These are phyloP conservation scores for Trissoscelio sp. DNA, from an alignment of 2,888 invertebrate species.

Conservation along the genomic window DNA sequence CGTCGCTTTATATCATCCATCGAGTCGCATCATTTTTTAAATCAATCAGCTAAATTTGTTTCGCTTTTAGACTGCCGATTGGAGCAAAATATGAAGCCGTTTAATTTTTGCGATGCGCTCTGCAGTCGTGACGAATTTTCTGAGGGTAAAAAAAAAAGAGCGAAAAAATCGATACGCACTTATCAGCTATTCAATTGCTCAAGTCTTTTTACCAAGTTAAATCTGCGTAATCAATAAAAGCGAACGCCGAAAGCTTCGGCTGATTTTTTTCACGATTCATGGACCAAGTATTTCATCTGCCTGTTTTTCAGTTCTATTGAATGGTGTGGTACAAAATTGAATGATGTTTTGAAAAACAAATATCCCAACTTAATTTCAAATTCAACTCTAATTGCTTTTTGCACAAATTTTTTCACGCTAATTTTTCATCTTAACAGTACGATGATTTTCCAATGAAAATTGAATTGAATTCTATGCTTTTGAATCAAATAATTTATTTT, in stretches of 20 bases:
- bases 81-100: constrained; percentile 52
- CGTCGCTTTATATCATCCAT: constrained; percentile 8
- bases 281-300: constrained; percentile 29
- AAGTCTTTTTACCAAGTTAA: constrained; percentile 60
- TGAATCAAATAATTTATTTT: no score
- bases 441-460: no score
- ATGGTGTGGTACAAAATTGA: constrained; percentile 18
- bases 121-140: constrained; percentile 17
- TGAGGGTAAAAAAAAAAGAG: constrained; percentile 2
- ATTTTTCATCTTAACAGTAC: no score
- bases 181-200: constrained; percentile 62
- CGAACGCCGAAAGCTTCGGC: constrained; percentile 35
- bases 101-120: constrained; percentile 43
- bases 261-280: constrained; percentile 47
- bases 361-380: constrained; percentile 10
- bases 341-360: constrained; percentile 32
- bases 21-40: constrained; percentile 35
- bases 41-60: constrained; percentile 49
- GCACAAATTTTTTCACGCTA: no score
- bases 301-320: constrained; percentile 39
- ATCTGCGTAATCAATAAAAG: constrained; percentile 63
- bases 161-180: constrained; percentile 49
- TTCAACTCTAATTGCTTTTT: background rate
- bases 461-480: no score
- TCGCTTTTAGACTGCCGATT: constrained; percentile 30